Evolutionary conservation across 2,888 invertebrate species (phyloP).

Genomic region (Brachylomia viminalis): DNA sequence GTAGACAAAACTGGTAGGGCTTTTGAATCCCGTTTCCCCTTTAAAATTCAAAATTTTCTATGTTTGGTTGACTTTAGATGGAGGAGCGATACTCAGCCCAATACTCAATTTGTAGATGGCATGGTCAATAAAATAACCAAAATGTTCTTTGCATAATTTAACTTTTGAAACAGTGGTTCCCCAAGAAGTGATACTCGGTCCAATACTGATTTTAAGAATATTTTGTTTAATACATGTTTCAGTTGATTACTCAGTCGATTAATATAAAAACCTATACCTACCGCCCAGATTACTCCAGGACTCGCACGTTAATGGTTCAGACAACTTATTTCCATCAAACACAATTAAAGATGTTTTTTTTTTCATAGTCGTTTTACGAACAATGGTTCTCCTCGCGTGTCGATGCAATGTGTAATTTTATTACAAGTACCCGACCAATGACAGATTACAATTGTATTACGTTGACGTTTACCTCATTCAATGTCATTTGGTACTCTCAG

Average conservation of each 20-base stretch:
- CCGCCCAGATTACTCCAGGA: constrained; percentile 10
- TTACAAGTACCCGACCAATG: constrained; percentile 68
- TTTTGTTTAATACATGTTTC: not conserved
- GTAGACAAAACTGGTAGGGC: not conserved
- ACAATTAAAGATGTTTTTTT: constrained; percentile 70
- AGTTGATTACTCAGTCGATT: not conserved
- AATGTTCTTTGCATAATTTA: not conserved
- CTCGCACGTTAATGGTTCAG: constrained; percentile 9
- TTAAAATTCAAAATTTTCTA: not conserved
- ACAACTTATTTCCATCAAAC: constrained; percentile 50
- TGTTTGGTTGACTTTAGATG: not conserved
- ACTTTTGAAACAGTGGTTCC: not conserved
- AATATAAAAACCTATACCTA: not conserved
- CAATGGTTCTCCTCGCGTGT: constrained; percentile 74
- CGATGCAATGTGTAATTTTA: constrained; percentile 72
- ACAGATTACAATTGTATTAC: constrained; percentile 69
- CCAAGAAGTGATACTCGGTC: constrained; percentile 17
- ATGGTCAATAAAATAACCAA: not conserved
- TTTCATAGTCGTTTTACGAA: constrained; percentile 59
- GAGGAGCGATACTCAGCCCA: not conserved
- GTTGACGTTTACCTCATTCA: constrained; percentile 66
- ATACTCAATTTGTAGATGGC: not conserved
- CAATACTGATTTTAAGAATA: not conserved
- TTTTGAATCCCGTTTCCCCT: not conserved
- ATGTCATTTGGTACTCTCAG: constrained; percentile 70